Conservation (phyloP, 2,797 vertebrate species). For the Enteromius thamalakanensis region DNA sequence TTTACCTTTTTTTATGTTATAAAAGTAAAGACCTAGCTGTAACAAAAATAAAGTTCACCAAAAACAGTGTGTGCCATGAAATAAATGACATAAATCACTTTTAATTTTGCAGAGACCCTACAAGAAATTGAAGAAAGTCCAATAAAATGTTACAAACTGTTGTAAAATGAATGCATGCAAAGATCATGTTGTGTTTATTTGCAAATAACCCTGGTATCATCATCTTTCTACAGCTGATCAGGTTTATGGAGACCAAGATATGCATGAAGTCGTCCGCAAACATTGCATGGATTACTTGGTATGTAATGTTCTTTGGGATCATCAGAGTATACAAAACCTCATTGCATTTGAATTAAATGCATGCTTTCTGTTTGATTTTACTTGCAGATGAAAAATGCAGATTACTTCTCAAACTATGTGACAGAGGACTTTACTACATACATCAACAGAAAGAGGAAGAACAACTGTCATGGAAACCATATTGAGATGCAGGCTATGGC, state of each 20-base stretch:
- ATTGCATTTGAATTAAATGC: background rate
- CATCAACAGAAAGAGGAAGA: conserved; percentile 95
- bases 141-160: background rate
- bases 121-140: conserved; percentile 13
- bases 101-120: conserved; percentile 9
- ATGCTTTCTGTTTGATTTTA: background rate
- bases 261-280: conserved; percentile 94
- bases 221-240: conserved; percentile 82
- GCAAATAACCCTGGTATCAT: conserved; percentile 18
- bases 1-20: background rate
- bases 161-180: background rate
- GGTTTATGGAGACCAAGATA: conserved; percentile 94
- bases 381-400: conserved; percentile 90
- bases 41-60: no score
- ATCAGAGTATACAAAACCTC: background rate
- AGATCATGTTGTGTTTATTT: background rate
- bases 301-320: conserved; percentile 64
- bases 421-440: conserved; percentile 95
- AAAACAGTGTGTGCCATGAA: background rate
- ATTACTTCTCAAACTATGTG: conserved; percentile 96
- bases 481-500: conserved; percentile 98
- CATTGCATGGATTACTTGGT: conserved; percentile 98
- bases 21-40: background rate
- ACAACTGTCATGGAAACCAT: conserved; percentile 94
- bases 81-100: conserved; percentile 2